Evolutionary conservation across 2,888 invertebrate species (phyloP), one percentile per base, ranked within the genome.

Genomic region (Hedychridium roseum): DNA sequence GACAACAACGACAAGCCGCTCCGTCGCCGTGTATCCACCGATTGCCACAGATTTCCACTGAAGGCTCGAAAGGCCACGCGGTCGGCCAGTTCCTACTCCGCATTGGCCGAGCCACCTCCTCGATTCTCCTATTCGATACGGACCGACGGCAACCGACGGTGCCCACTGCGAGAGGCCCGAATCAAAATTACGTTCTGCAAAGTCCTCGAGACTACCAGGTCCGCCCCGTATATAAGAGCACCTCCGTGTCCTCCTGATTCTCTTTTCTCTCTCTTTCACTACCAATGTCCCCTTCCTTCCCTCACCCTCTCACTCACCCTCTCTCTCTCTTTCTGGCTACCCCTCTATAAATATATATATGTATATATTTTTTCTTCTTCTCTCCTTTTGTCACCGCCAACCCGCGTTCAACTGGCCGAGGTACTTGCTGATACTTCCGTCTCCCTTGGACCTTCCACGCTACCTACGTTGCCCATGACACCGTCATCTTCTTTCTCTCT

Each of bases 141-240:
- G 54, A 55, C 36, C 45, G 45, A 28, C 46, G 30, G 46, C 50
- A 55, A 43, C 55, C 31, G 20, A 43, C 26, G 41, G 55, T 50
- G 50, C 46, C 38, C 50, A 43, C 43, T 55, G 43, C 46, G 54
- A 30, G 43, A 55, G 31, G 9, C 41, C 40, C 39, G 37, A 50
- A 55, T 39, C 49, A 54, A 49, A 54, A 56, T 48, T 47, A 47
- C 44, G 51, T 52, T 54, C 41, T 32, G 36, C 53, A 34, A 57
- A 64, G 61, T 57, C 49, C 44, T 54, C 41, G 52, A 51, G 52
- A 57, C 50, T 53, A 50, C 41, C 52, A 52, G 65, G 50, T 54
- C 55, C 66, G 55, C 62, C 61, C 58, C 59, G 63, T 60, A 41
- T 59, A 50, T 34, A n/a, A 57, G 48, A 49, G 39, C 47, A 64